phyloP scores from a whole-genome alignment of 2,888 invertebrate species.

The Chrysomela aeneicollis region DNA sequence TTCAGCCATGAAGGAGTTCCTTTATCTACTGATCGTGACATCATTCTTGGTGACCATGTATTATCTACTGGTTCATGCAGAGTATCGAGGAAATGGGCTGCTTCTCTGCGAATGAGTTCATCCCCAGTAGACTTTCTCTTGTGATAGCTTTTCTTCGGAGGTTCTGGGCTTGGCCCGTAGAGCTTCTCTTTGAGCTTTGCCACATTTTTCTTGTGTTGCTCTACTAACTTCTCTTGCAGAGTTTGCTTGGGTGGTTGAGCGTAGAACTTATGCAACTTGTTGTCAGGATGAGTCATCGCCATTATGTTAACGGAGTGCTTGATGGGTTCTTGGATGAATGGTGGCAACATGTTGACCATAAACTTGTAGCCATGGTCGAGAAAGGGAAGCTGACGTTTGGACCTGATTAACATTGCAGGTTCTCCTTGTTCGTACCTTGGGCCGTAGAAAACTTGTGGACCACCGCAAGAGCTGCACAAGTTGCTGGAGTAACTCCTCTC shows the following conservation, averaged over 20 bases:
- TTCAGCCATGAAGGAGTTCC: conserved; percentile 19
- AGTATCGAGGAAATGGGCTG: conserved; percentile 11
- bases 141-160: conserved; percentile 16
- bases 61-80: conserved; percentile 13
- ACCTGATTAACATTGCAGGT: neutral
- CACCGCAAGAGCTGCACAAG: neutral
- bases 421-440: conserved; percentile 15
- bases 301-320: conserved; percentile 41
- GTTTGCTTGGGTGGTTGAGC: conserved; percentile 26
- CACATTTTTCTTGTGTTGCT: conserved; percentile 29
- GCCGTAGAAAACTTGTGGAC: neutral
- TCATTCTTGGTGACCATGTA: neutral
- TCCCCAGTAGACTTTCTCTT: conserved; percentile 8
- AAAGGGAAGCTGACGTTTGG: conserved; percentile 40
- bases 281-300: conserved; percentile 36
- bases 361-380: conserved; percentile 44
- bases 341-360: conserved; percentile 47
- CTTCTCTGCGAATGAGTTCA: conserved; percentile 9
- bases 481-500: neutral
- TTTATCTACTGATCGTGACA: neutral
- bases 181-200: conserved; percentile 30
- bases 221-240: conserved; percentile 29
- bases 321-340: conserved; percentile 44
- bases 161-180: conserved; percentile 7
- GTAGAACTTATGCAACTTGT: conserved; percentile 30